Evolutionary conservation across 2,888 invertebrate genomes (phyloP).

Genomic region (Neoascia interrupta): DNA sequence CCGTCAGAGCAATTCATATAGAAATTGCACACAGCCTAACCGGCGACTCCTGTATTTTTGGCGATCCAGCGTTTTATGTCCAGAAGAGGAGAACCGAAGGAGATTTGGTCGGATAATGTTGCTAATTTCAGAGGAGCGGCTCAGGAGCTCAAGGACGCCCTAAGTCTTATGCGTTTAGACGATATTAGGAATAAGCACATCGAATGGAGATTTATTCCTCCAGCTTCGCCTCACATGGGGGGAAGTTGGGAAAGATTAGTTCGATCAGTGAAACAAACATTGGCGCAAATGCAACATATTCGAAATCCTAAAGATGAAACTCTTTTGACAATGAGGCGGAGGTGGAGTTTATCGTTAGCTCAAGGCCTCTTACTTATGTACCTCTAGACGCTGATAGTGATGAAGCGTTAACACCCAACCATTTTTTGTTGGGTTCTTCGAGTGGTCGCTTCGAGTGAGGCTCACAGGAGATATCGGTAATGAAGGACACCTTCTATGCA

Average conservation of each 20-base stretch:
- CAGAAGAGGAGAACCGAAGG: neutral
- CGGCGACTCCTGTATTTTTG: neutral
- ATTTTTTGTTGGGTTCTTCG: too few relatives aligned
- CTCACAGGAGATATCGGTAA: too few relatives aligned
- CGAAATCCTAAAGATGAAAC: neutral
- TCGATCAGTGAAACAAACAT: neutral
- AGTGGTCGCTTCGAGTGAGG: too few relatives aligned
- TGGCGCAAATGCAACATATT: neutral
- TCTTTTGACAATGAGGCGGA: neutral
- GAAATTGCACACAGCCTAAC: neutral
- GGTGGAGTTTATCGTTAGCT: neutral
- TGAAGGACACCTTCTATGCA: too few relatives aligned
- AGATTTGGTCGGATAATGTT: neutral
- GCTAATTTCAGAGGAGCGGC: neutral
- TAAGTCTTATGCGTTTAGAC: neutral
- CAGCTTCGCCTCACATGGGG: neutral
- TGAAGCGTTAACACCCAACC: too few relatives aligned
- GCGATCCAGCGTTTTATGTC: neutral
- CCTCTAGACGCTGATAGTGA: too few relatives aligned
- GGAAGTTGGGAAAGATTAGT: too few relatives aligned
- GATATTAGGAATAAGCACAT: neutral
- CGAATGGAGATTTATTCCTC: neutral
- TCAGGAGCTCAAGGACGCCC: neutral
- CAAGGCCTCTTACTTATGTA: too few relatives aligned
- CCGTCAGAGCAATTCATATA: neutral